Evolutionary conservation across 2,113 vertebrate genomes (phyloP).

Genomic region (Chionodraco myersi): DNA sequence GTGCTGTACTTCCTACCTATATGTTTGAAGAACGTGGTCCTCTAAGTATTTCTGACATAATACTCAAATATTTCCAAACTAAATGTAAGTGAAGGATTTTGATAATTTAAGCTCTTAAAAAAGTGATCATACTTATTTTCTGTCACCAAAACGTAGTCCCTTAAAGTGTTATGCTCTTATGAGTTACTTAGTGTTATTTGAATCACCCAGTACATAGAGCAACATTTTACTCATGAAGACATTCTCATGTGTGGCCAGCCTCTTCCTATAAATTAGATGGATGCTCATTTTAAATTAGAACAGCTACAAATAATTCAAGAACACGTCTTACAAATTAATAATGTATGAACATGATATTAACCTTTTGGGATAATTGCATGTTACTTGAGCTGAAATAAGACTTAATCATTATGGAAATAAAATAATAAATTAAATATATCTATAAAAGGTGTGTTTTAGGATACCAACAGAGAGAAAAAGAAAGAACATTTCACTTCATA

Average conservation of each 20-base stretch:
- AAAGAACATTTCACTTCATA: background rate
- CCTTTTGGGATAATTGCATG: background rate
- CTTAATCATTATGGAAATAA: background rate
- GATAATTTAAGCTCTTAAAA: background rate
- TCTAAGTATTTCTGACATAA: too few species aligned
- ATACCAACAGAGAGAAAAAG: background rate
- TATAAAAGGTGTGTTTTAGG: background rate
- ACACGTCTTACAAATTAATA: background rate
- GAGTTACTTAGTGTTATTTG: background rate
- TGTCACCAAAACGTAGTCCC: background rate
- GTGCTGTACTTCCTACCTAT: background rate
- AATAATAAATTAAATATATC: background rate
- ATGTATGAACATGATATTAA: background rate
- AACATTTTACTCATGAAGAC: background rate
- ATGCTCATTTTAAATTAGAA: background rate
- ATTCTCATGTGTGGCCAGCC: background rate
- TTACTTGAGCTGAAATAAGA: slow-evolving; percentile 2
- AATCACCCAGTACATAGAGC: background rate
- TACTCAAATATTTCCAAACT: background rate
- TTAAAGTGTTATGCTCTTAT: background rate
- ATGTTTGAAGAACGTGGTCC: background rate
- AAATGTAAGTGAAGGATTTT: background rate
- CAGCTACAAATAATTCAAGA: background rate
- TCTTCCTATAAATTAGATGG: background rate
- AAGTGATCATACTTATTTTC: background rate